Conservation (phyloP, 53 echinoderm and acorn worm species). For the Mesocentrotus franciscanus region DNA sequence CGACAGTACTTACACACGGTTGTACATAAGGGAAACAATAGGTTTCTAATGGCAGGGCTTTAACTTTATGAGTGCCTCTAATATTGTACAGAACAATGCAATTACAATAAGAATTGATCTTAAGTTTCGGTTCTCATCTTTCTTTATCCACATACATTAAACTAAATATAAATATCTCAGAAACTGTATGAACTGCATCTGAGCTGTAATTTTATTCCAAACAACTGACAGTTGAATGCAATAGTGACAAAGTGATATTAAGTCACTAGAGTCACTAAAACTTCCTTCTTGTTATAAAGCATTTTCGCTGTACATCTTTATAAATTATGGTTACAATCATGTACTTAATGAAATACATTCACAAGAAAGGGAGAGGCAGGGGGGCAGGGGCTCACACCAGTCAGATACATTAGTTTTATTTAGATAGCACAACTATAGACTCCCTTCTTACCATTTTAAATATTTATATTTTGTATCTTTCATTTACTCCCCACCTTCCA, state of each 20-base stretch:
- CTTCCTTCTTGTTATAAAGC: no score
- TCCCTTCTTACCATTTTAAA: no score
- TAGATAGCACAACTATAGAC: no score
- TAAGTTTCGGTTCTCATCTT: neutral
- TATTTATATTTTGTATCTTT: no score
- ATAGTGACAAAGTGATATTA: no score
- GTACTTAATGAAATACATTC: no score
- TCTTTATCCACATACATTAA: neutral
- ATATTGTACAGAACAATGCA: neutral
- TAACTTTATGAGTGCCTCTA: neutral
- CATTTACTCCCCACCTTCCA: no score
- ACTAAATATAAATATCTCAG: neutral
- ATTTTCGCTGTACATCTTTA: no score
- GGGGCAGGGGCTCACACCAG: no score
- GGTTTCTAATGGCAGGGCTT: neutral
- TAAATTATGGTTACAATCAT: no score
- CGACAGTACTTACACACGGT: neutral
- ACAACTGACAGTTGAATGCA: neutral
- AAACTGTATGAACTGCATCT: neutral
- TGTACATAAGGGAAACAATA: conserved; percentile 1
- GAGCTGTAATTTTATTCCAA: neutral
- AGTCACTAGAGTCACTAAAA: neutral
- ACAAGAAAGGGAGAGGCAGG: no score
- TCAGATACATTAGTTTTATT: no score
- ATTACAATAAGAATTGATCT: neutral